Conservation (phyloP, 2,113 vertebrate genomes). For the Cisticola juncidis region DNA sequence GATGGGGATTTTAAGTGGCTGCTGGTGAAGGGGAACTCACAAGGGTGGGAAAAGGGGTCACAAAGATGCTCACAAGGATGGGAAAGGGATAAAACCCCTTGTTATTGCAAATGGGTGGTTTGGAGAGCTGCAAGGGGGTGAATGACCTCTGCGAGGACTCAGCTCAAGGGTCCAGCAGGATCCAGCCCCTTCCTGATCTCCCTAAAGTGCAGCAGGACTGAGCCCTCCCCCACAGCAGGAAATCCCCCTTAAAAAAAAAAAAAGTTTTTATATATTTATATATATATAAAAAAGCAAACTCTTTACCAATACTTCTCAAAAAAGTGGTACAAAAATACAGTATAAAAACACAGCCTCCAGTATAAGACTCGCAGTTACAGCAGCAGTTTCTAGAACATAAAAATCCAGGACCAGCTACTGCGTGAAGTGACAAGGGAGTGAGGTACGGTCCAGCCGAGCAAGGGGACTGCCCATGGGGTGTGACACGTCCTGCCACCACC, state of each 20-base stretch:
- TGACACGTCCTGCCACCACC: neutral
- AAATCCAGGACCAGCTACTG: slow-evolving; percentile 66
- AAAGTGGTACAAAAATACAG: slow-evolving; percentile 83
- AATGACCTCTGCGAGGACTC: neutral
- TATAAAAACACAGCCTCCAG: slow-evolving; percentile 71
- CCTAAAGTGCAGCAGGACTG: slow-evolving; percentile 64
- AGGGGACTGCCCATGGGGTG: neutral
- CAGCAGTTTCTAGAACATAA: slow-evolving; percentile 69
- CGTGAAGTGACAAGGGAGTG: slow-evolving; percentile 69
- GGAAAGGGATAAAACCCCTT: neutral
- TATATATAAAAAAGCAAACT: slow-evolving; percentile 65
- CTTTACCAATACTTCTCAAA: slow-evolving; percentile 75
- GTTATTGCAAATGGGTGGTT: slow-evolving; percentile 16
- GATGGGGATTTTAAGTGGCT: neutral
- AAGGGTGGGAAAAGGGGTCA: neutral
- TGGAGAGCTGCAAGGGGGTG: slow-evolving; percentile 39
- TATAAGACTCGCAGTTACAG: slow-evolving; percentile 67
- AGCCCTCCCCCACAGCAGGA: neutral
- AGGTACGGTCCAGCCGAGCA: slow-evolving; percentile 72
- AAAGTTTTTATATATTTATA: neutral
- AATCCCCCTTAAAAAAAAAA: neutral
- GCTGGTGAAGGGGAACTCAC: neutral
- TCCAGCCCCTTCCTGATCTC: slow-evolving; percentile 47
- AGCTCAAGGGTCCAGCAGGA: slow-evolving; percentile 23
- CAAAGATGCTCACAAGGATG: neutral